phyloP scores from a whole-genome alignment of 2,113 vertebrate genomes.

The Protomyctophum bolini region DNA sequence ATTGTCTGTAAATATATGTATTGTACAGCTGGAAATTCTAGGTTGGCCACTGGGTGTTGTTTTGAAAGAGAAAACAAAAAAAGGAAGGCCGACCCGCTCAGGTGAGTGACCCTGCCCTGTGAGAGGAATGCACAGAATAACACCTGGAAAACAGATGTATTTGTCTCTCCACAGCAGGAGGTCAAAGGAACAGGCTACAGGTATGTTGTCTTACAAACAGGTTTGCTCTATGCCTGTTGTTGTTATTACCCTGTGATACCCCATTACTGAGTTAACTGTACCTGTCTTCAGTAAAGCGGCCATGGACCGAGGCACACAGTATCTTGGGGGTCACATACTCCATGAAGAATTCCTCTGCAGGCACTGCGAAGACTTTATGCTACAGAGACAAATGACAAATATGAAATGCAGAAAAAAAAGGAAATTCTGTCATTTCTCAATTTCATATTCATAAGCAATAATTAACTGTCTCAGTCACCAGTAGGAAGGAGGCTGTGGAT shows the following conservation, averaged over 20 bases:
- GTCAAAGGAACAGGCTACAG: background rate
- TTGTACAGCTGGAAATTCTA: background rate
- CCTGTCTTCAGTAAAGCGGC: slow-evolving; percentile 76
- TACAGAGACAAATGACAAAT: slow-evolving; percentile 56
- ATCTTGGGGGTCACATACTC: slow-evolving; percentile 85
- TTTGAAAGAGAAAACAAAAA: slow-evolving; percentile 3
- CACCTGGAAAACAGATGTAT: slow-evolving; percentile 65
- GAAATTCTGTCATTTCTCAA: too few species aligned
- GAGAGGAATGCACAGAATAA: slow-evolving; percentile 30
- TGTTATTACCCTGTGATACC: background rate
- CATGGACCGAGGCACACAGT: slow-evolving; percentile 85
- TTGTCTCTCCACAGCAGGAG: slow-evolving; percentile 10
- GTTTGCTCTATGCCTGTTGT: background rate
- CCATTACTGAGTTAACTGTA: slow-evolving; percentile 21
- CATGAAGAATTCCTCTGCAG: slow-evolving; percentile 83
- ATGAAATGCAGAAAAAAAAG: background rate
- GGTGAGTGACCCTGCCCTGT: slow-evolving; percentile 19
- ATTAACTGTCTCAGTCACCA: slow-evolving; percentile 81
- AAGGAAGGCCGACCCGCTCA: slow-evolving; percentile 12
- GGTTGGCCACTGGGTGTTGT: slow-evolving; percentile 11
- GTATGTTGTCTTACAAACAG: too few species aligned
- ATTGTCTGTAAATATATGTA: slow-evolving; percentile 1
- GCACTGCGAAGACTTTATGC: slow-evolving; percentile 88
- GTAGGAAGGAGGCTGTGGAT: slow-evolving; percentile 76
- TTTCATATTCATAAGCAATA: background rate